Evolutionary conservation across 2,113 vertebrate genomes (phyloP).

Genomic region (Aramus guarauna): DNA sequence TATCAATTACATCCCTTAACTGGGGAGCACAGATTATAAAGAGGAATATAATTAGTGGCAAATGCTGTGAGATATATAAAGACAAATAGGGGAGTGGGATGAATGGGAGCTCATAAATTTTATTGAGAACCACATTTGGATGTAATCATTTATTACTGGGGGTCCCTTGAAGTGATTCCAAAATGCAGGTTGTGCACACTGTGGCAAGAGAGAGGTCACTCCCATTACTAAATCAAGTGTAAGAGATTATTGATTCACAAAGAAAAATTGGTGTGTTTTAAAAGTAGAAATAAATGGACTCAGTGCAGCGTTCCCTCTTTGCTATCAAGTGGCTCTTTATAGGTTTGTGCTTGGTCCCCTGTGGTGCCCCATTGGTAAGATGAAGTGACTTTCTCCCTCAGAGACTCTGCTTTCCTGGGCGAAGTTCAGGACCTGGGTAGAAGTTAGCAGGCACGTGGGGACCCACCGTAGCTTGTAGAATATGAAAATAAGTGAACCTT

Average conservation of each 20-base stretch:
- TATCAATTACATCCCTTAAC: conserved; percentile 85
- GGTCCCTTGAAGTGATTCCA: conserved; percentile 16
- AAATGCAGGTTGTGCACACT: conserved; percentile 1
- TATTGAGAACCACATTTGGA: conserved; percentile 33
- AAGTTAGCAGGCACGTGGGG: not conserved
- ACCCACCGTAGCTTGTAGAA: not conserved
- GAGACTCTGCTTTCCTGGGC: not conserved
- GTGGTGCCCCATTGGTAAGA: not conserved
- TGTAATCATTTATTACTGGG: conserved; percentile 46
- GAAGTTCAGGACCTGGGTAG: not conserved
- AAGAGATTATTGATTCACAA: conserved; percentile 47
- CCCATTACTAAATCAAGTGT: conserved; percentile 15
- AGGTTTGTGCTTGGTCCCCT: not conserved
- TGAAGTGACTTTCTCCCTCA: not conserved
- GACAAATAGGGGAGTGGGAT: conserved; percentile 61
- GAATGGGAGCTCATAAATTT: conserved; percentile 66
- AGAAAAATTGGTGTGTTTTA: conserved; percentile 10
- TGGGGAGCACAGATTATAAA: conserved; percentile 72
- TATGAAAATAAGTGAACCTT: rapidly evolving
- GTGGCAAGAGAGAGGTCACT: conserved; percentile 19
- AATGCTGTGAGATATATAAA: conserved; percentile 68
- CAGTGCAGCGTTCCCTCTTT: not conserved
- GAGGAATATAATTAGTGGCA: conserved; percentile 77
- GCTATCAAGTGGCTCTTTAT: not conserved
- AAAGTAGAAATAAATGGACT: not conserved